A percentile compares a stretch with the other conserved stretches of the same genome.
Conservation (phyloP, 2,888 invertebrate genomes). For the Diadegma fenestrale region DNA sequence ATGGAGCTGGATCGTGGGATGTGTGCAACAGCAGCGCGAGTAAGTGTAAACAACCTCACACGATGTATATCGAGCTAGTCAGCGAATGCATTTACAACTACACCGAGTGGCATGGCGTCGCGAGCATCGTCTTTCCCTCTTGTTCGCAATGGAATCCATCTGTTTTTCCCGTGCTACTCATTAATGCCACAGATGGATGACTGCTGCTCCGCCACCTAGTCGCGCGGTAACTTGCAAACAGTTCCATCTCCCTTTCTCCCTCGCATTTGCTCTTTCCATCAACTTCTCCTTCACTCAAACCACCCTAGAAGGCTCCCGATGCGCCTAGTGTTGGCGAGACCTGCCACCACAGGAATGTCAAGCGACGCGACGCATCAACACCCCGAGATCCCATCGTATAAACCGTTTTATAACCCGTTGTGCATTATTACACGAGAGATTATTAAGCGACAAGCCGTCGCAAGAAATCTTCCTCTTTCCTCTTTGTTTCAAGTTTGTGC, state of each 20-base stretch:
- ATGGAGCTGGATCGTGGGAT: slow-evolving; percentile 48
- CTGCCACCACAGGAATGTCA: slow-evolving; percentile 17
- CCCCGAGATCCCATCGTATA: background rate
- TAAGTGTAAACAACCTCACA: slow-evolving; percentile 19
- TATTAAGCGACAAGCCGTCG: slow-evolving; percentile 18
- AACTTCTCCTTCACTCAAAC: background rate
- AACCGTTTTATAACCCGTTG: slow-evolving; percentile 19
- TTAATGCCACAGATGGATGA: slow-evolving; percentile 18
- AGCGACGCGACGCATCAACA: slow-evolving; percentile 13
- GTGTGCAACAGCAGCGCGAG: slow-evolving; percentile 48
- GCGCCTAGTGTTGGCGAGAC: slow-evolving; percentile 1
- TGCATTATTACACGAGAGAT: slow-evolving; percentile 30
- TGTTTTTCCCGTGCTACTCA: slow-evolving; percentile 19
- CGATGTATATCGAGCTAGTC: slow-evolving; percentile 8
- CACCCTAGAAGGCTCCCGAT: background rate
- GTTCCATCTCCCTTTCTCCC: slow-evolving; percentile 5
- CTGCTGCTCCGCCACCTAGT: background rate
- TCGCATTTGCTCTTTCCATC: background rate
- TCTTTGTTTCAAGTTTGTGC: background rate
- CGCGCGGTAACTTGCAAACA: slow-evolving; percentile 32
- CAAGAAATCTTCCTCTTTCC: background rate
- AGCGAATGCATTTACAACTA: slow-evolving; percentile 19
- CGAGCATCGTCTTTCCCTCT: slow-evolving; percentile 42
- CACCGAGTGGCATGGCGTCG: background rate
- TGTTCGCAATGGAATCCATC: background rate